Evolutionary conservation across 2,888 invertebrate genomes (phyloP).

Genomic region (Catocala nupta): DNA sequence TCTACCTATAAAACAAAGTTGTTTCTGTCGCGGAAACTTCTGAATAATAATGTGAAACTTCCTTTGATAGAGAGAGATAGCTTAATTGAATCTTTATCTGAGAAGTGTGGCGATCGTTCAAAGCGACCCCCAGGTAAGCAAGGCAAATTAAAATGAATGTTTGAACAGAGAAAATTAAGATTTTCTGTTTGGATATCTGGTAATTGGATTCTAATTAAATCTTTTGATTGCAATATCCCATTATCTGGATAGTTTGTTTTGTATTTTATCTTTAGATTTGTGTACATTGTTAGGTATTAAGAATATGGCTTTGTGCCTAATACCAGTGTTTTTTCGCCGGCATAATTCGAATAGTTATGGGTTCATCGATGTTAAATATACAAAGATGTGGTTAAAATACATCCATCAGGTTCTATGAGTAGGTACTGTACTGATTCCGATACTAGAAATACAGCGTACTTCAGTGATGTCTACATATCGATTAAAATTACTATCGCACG

Average conservation of each 20-base stretch:
- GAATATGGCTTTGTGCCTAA: no score
- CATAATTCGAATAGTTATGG: no score
- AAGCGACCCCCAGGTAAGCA: background rate
- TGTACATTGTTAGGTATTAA: background rate
- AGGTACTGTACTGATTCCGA: no score
- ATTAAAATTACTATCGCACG: no score
- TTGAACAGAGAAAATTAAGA: slow-evolving; percentile 27
- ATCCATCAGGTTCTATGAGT: no score
- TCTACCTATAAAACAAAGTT: no score
- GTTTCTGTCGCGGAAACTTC: no score
- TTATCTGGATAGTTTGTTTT: background rate
- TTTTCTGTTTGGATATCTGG: slow-evolving; percentile 10
- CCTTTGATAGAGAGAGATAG: background rate
- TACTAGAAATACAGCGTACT: no score
- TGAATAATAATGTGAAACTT: background rate
- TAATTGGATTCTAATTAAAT: slow-evolving; percentile 9
- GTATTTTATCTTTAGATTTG: background rate
- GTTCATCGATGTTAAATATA: no score
- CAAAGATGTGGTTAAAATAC: no score
- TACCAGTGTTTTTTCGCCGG: no score
- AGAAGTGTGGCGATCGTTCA: background rate
- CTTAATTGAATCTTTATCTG: background rate
- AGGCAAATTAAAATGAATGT: slow-evolving; percentile 32
- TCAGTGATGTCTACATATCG: no score
- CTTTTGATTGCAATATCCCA: background rate